phyloP scores from a whole-genome alignment of 2,888 invertebrate genomes.

The Philereme transversata region DNA sequence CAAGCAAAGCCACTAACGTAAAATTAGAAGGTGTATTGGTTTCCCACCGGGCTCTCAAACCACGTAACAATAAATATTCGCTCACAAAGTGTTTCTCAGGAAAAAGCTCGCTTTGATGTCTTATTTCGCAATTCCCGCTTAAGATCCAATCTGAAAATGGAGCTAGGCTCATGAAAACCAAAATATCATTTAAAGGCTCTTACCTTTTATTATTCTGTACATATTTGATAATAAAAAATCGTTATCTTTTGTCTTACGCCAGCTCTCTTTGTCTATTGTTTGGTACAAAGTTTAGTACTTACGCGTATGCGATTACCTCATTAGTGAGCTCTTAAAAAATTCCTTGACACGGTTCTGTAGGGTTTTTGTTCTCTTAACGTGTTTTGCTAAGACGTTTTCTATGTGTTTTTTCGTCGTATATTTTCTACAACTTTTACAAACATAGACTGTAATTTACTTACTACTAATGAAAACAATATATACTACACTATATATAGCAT shows the following conservation, averaged over 20 bases:
- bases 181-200: conserved; percentile 24
- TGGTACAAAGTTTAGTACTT: conserved; percentile 17
- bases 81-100: conserved; percentile 19
- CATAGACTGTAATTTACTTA: too few species aligned
- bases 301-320: conserved; percentile 40
- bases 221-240: conserved; percentile 47
- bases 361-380: conserved; percentile 1
- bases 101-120: conserved; percentile 39
- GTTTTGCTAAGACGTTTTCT: too few species aligned
- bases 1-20: too few species aligned
- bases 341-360: conserved; percentile 25
- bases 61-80: conserved; percentile 6
- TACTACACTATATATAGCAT: too few species aligned
- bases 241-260: conserved; percentile 26
- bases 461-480: too few species aligned
- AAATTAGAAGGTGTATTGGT: too few species aligned
- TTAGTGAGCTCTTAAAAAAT: conserved; percentile 38
- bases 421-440: too few species aligned
- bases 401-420: too few species aligned
- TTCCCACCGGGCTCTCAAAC: neutral
- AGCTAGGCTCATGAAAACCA: conserved; percentile 28
- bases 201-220: conserved; percentile 37
- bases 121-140: conserved; percentile 35
- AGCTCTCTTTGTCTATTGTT: conserved; percentile 25
- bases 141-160: conserved; percentile 37